These are phyloP conservation scores for Halcyon chelicuti DNA, from an alignment of 2,797 vertebrate species.

Conservation along the genomic window DNA sequence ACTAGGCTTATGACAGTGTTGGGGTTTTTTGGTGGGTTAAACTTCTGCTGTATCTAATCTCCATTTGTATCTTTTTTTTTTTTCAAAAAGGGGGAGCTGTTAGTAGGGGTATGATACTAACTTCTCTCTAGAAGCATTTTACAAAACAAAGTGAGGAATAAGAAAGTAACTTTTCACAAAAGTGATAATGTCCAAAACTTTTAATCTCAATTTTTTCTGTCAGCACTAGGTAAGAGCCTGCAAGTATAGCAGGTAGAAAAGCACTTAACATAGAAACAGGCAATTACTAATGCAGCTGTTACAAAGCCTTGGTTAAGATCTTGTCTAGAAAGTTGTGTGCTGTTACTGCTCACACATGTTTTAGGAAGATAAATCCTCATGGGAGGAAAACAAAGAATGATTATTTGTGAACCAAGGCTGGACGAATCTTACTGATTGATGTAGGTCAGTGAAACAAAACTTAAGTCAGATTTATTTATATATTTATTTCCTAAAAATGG, in stretches of 20 bases:
- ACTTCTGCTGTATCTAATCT: background rate
- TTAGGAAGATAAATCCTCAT: background rate
- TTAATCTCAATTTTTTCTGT: background rate
- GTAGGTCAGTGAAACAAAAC: background rate
- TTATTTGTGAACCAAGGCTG: background rate
- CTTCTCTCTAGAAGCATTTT: background rate
- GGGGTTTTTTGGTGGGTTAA: background rate
- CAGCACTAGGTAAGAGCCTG: background rate
- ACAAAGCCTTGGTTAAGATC: background rate
- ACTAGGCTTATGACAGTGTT: background rate
- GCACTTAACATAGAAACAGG: background rate
- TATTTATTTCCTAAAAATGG: background rate
- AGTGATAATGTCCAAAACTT: background rate
- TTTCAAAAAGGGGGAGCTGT: background rate
- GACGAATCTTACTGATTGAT: background rate
- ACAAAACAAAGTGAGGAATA: background rate
- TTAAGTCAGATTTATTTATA: background rate
- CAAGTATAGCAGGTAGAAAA: background rate
- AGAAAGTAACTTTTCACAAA: background rate
- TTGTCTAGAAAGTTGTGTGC: background rate
- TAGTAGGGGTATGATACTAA: background rate
- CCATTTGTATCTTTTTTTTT: background rate
- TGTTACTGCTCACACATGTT: background rate
- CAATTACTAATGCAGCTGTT: background rate
- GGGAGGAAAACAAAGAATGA: background rate